A percentile compares a stretch with the other conserved stretches of the same genome.
Evolutionary conservation across 2,888 invertebrate species (phyloP).

Genomic region (Caenorhabditis afra): DNA sequence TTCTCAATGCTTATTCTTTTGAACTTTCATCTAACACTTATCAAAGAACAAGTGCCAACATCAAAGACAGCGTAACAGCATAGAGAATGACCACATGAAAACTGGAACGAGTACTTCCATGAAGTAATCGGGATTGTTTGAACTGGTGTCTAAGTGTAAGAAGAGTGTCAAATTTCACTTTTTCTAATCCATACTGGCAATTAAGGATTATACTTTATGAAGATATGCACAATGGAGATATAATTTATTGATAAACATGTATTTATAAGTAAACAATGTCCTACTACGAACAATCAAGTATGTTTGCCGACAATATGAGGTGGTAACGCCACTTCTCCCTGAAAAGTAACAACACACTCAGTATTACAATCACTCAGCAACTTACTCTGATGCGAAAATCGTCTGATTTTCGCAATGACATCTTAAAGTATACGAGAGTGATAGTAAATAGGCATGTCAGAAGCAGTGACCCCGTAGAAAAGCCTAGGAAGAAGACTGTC

Average conservation of each 20-base stretch:
- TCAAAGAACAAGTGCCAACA: too few species aligned
- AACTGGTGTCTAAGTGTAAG: not conserved
- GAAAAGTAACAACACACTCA: constrained; percentile 1
- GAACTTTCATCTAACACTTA: too few species aligned
- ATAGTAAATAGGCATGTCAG: constrained; percentile 33
- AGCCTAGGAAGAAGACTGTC: constrained; percentile 54
- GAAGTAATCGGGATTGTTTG: not conserved
- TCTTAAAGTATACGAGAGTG: constrained; percentile 35
- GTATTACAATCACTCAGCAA: not conserved
- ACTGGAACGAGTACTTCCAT: not conserved
- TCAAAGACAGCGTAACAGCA: not conserved
- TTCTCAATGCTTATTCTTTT: too few species aligned
- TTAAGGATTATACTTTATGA: not conserved
- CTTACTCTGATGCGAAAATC: constrained; percentile 52
- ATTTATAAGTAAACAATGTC: not conserved
- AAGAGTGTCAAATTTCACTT: not conserved
- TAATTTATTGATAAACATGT: constrained; percentile 4
- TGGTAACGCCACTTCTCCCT: constrained; percentile 58
- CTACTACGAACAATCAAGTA: constrained; percentile 9
- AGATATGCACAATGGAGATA: not conserved
- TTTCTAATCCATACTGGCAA: not conserved
- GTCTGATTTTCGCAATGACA: constrained; percentile 34
- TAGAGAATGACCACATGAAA: not conserved
- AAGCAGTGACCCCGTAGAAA: constrained; percentile 38
- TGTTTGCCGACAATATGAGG: constrained; percentile 56